Conservation (phyloP, 2,888 invertebrate genomes). For the Platycheirus albimanus region DNA sequence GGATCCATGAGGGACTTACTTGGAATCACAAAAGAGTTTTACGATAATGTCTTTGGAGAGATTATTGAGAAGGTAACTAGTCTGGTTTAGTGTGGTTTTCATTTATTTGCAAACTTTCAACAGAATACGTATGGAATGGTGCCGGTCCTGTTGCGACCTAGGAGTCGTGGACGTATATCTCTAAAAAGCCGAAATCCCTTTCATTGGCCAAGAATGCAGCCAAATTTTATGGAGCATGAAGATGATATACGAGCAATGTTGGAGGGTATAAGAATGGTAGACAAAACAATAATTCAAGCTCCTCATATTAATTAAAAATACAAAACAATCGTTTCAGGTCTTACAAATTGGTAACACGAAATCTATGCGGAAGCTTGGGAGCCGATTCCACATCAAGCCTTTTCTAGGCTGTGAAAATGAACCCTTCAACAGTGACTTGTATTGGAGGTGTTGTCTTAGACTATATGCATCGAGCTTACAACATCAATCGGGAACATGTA, state of each 20-base stretch:
- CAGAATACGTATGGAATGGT: conserved; percentile 87
- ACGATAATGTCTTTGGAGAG: conserved; percentile 81
- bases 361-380: conserved; percentile 84
- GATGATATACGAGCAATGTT: conserved; percentile 89
- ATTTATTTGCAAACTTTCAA: not conserved
- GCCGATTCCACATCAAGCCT: conserved; percentile 84
- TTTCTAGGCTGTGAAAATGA: conserved; percentile 88
- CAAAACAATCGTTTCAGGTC: conserved; percentile 83
- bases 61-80: conserved; percentile 77
- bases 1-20: conserved; percentile 87
- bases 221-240: conserved; percentile 90
- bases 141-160: conserved; percentile 89
- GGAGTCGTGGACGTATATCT: conserved; percentile 88
- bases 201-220: conserved; percentile 90
- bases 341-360: conserved; percentile 84
- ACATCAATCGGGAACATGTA: conserved; percentile 88
- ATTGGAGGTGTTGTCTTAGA: conserved; percentile 90
- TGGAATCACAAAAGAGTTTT: conserved; percentile 84
- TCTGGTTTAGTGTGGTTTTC: not conserved
- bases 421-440: conserved; percentile 86
- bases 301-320: too few relatives aligned
- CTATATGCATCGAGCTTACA: conserved; percentile 89
- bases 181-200: conserved; percentile 89
- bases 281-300: too few relatives aligned
- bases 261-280: conserved; percentile 89